Evolutionary conservation across 64 coral and sea anemone species (phyloP).

Genomic region (Stichodactyla mertensii): DNA sequence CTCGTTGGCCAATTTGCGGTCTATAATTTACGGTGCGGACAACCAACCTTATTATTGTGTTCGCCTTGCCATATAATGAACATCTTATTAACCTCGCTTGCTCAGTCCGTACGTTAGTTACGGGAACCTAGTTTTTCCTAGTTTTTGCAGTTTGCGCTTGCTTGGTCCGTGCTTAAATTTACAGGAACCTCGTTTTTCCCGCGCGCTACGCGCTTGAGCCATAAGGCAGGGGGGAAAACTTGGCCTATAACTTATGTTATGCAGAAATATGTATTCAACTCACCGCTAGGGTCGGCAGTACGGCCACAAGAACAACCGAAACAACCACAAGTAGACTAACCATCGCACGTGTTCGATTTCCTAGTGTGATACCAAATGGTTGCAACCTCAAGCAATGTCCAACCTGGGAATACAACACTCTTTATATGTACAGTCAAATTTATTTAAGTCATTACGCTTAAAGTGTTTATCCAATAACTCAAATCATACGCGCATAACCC

Average conservation of each 20-base stretch:
- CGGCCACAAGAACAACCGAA: background rate
- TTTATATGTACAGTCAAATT: background rate
- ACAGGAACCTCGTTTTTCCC: too few species aligned
- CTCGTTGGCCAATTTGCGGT: too few species aligned
- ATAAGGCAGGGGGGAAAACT: too few species aligned
- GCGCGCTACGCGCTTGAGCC: too few species aligned
- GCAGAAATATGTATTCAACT: background rate
- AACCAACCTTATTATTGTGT: too few species aligned
- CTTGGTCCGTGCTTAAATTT: too few species aligned
- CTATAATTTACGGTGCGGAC: too few species aligned
- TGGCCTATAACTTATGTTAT: background rate
- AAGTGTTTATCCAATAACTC: constrained; percentile 1
- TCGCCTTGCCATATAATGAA: too few species aligned
- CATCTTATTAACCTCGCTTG: too few species aligned
- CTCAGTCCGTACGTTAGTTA: too few species aligned
- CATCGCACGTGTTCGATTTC: background rate
- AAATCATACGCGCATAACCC: background rate
- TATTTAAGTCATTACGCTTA: background rate
- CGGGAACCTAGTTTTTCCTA: too few species aligned
- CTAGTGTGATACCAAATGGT: background rate
- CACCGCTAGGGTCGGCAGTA: background rate
- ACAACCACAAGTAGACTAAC: background rate
- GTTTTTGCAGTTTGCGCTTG: too few species aligned
- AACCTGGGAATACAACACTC: background rate
- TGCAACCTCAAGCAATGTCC: background rate